phyloP scores from a whole-genome alignment of 2,113 vertebrate genomes.

The Pterocles orientalis region DNA sequence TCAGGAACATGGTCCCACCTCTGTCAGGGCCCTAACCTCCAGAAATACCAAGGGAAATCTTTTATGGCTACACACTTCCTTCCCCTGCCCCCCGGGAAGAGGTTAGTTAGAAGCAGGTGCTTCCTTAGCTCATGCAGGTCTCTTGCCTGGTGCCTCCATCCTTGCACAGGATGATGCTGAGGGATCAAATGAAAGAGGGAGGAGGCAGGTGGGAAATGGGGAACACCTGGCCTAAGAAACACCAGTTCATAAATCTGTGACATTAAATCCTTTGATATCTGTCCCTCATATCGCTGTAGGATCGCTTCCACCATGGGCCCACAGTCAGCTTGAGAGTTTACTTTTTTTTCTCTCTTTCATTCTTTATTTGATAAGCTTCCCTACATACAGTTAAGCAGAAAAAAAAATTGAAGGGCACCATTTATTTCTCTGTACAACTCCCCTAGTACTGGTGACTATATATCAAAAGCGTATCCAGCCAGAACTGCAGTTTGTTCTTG shows the following conservation, averaged over 20 bases:
- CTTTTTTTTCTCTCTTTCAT: not conserved
- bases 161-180: not conserved
- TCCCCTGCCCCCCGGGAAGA: not conserved
- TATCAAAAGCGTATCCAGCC: not conserved
- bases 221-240: conserved; percentile 11
- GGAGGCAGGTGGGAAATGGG: not conserved
- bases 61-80: not conserved
- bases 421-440: not conserved
- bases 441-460: not conserved
- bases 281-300: not conserved
- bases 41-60: not conserved
- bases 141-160: not conserved
- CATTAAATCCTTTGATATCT: not conserved
- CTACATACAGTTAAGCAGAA: not conserved
- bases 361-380: not conserved
- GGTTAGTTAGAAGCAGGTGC: not conserved
- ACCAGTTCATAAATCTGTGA: not conserved
- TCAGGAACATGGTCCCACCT: not conserved
- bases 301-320: not conserved
- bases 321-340: not conserved
- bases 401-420: not conserved
- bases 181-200: not conserved
- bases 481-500: not conserved
- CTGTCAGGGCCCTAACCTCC: not conserved
- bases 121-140: not conserved